Conservation (phyloP, 2,113 vertebrate genomes). For the Coptodon rendalli region DNA sequence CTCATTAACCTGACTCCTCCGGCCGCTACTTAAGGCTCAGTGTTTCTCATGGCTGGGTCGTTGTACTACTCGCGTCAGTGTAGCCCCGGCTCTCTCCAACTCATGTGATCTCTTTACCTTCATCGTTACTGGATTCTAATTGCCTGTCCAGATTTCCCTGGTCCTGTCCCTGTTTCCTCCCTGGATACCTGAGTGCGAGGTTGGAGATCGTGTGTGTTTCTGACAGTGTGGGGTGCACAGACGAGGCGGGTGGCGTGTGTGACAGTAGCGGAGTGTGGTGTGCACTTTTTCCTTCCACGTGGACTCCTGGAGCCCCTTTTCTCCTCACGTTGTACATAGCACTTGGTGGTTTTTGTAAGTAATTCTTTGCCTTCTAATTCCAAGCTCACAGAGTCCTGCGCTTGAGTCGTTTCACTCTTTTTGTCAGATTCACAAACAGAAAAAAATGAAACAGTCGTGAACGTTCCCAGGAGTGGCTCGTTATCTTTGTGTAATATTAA, state of each 20-base stretch:
- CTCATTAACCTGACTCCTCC: too few relatives aligned
- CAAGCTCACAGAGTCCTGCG: not conserved
- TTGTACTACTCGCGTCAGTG: too few relatives aligned
- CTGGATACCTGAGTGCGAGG: not conserved
- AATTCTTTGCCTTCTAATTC: not conserved
- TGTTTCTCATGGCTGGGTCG: too few relatives aligned
- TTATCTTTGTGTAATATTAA: not conserved
- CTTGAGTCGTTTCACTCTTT: not conserved
- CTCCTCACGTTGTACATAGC: not conserved
- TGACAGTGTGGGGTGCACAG: not conserved
- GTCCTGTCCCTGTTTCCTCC: not conserved
- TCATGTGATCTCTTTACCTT: not conserved
- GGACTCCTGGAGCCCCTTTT: not conserved
- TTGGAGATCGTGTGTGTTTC: not conserved
- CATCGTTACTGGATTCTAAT: not conserved
- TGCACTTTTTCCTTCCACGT: not conserved
- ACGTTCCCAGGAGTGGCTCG: not conserved
- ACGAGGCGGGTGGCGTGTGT: not conserved
- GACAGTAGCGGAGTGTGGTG: not conserved
- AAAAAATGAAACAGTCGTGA: not conserved
- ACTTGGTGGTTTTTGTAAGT: not conserved
- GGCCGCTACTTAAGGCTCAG: too few relatives aligned
- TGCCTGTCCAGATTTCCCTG: not conserved
- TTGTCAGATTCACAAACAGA: not conserved
- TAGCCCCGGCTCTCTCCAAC: not conserved